Percentiles rank a stretch among this genome's conserved stretches.
Evolutionary conservation across 2,113 vertebrate genomes (phyloP).

Genomic region (Atlantisia rogersi): DNA sequence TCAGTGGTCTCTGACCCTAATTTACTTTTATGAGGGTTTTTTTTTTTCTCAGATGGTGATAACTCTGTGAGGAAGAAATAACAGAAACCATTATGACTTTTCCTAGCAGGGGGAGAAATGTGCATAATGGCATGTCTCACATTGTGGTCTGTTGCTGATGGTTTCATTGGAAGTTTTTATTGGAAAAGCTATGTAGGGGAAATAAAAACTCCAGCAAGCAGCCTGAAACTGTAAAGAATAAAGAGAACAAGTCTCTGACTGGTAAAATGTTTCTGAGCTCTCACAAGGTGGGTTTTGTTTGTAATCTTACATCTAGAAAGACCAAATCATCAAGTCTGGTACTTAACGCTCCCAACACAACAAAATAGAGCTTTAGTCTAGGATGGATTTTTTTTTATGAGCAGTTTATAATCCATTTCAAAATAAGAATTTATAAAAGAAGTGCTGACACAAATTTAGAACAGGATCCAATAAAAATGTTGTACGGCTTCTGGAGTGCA

Average conservation of each 20-base stretch:
- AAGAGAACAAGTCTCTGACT: background rate
- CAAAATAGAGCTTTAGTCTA: background rate
- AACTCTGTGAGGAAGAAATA: background rate
- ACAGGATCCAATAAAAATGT: slow-evolving; percentile 4
- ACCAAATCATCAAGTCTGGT: background rate
- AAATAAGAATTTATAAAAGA: slow-evolving; percentile 39
- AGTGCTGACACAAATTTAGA: slow-evolving; percentile 42
- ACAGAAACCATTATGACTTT: background rate
- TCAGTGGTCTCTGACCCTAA: background rate
- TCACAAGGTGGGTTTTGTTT: slow-evolving; percentile 18
- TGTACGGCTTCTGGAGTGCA: background rate
- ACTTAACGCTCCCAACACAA: background rate
- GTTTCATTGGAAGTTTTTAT: slow-evolving; percentile 29
- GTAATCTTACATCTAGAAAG: slow-evolving; percentile 10
- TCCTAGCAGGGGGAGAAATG: background rate
- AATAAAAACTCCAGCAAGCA: background rate
- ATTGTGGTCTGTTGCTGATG: background rate
- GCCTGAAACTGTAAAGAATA: background rate
- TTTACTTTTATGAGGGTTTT: background rate
- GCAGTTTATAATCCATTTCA: slow-evolving; percentile 34
- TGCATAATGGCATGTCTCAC: background rate
- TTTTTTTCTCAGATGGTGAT: background rate
- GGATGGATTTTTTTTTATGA: background rate
- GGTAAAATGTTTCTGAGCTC: background rate
- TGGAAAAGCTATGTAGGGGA: background rate